Evolutionary conservation across 2,797 vertebrate species (phyloP).

Genomic region (Heterohyrax brucei): DNA sequence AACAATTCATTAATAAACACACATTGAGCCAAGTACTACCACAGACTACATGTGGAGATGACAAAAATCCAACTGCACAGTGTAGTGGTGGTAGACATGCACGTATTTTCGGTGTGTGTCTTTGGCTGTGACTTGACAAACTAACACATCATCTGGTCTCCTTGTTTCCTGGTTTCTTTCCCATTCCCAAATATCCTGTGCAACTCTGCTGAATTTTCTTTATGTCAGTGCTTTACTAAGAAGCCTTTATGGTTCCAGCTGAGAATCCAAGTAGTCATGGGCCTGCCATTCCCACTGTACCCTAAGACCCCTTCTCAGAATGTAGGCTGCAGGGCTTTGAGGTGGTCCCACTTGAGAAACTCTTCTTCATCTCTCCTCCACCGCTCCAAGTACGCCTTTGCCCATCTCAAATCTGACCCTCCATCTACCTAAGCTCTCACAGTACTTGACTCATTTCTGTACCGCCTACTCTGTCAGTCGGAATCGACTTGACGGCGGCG

Average conservation of each 20-base stretch:
- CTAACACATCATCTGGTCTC: background rate
- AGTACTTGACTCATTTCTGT: background rate
- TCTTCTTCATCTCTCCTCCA: background rate
- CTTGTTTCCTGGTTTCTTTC: background rate
- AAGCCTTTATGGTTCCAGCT: background rate
- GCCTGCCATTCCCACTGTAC: background rate
- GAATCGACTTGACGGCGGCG: too few species aligned
- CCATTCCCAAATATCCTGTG: background rate
- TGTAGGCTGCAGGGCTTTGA: background rate
- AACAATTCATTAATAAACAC: constrained; percentile 7
- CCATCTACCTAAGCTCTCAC: background rate
- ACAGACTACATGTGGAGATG: background rate
- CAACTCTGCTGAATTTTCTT: background rate
- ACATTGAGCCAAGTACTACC: background rate
- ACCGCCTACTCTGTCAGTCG: background rate
- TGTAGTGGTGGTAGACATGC: background rate
- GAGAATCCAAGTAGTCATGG: background rate
- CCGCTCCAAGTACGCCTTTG: background rate
- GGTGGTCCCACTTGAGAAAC: background rate
- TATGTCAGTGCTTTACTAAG: background rate
- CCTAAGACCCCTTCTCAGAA: background rate
- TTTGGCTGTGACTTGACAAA: constrained; percentile 22
- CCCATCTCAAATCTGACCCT: background rate
- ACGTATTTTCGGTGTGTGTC: too few species aligned
- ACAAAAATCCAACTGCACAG: background rate